Percentiles rank a stretch among this genome's conserved stretches.
Conservation (phyloP, 2,888 invertebrate species). For the Meta bourneti region DNA sequence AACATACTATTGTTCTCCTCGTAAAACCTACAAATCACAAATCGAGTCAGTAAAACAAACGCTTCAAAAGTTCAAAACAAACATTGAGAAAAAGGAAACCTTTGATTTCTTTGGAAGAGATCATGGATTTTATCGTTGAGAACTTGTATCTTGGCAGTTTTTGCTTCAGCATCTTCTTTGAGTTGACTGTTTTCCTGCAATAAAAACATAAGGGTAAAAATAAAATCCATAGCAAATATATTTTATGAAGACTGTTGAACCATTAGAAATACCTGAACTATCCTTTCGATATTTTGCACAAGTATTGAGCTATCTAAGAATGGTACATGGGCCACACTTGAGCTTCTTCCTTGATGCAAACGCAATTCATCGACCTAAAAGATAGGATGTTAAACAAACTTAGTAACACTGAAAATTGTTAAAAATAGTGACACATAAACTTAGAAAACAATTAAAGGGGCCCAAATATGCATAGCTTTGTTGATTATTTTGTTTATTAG, state of each 20-base stretch:
- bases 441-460: no score
- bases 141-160: conserved; percentile 76
- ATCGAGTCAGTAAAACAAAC: background rate
- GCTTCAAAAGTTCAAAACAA: background rate
- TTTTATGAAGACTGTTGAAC: background rate
- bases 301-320: conserved; percentile 76
- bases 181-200: conserved; percentile 77
- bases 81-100: conserved; percentile 28
- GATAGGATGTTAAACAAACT: background rate
- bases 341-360: conserved; percentile 37
- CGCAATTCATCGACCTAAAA: conserved; percentile 69
- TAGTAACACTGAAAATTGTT: no score
- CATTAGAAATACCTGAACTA: conserved; percentile 65
- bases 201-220: conserved; percentile 2
- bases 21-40: conserved; percentile 61
- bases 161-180: conserved; percentile 77
- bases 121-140: conserved; percentile 78
- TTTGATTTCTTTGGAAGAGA: conserved; percentile 77
- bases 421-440: no score
- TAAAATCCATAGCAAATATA: background rate
- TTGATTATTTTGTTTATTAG: no score
- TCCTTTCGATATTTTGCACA: conserved; percentile 77
- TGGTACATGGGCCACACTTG: conserved; percentile 8
- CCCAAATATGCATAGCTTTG: no score
- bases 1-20: conserved; percentile 75